phyloP scores from a whole-genome alignment of 2,888 invertebrate species.

The Andrena haemorrhoa region DNA sequence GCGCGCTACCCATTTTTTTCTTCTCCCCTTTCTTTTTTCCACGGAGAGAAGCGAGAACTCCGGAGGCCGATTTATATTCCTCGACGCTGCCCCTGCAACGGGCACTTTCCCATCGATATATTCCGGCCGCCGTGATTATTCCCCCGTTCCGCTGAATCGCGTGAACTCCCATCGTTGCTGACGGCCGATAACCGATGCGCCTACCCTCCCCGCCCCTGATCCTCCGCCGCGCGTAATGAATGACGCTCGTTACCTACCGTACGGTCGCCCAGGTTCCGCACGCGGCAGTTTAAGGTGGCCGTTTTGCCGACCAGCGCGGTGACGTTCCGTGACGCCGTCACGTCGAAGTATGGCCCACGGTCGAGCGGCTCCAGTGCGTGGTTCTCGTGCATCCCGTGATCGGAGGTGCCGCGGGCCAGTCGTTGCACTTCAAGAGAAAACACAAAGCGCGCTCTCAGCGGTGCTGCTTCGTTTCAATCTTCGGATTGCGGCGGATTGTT shows the following conservation, averaged over 20 bases:
- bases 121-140: too few species aligned
- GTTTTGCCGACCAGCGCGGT: constrained; percentile 92
- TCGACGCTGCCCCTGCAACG: too few species aligned
- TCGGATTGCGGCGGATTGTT: constrained; percentile 55
- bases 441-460: constrained; percentile 14
- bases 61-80: too few species aligned
- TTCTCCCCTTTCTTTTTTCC: not conserved
- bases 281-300: constrained; percentile 91
- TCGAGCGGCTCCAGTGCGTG: constrained; percentile 84
- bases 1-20: not conserved
- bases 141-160: too few species aligned
- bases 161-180: not conserved
- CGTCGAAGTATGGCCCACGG: constrained; percentile 90
- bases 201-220: not conserved
- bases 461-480: constrained; percentile 33
- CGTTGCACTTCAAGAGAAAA: constrained; percentile 74
- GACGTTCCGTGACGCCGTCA: constrained; percentile 90
- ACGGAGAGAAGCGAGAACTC: too few species aligned
- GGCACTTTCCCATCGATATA: too few species aligned
- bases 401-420: constrained; percentile 81
- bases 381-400: constrained; percentile 82
- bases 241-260: constrained; percentile 86
- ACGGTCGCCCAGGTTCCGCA: constrained; percentile 91
- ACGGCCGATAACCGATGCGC: constrained; percentile 29
- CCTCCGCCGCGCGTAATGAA: not conserved